Conservation (phyloP, 2,113 vertebrate genomes). For the Neogale vison region DNA sequence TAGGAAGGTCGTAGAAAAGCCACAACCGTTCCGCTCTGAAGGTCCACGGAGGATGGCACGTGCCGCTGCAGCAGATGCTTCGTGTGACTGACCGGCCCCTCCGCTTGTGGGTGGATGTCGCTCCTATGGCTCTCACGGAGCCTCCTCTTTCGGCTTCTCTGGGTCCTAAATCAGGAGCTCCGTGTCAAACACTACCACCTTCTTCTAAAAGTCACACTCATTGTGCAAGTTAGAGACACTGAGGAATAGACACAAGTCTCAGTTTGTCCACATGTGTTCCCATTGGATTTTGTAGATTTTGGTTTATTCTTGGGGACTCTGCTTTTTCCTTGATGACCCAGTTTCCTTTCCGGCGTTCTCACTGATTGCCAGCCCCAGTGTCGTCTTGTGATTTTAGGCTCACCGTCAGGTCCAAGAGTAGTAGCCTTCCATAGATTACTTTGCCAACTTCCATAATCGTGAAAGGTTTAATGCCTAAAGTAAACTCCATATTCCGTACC, state of each 20-base stretch:
- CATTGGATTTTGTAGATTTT: background rate
- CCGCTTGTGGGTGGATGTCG: fast-evolving
- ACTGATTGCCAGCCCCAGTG: background rate
- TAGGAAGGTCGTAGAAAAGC: background rate
- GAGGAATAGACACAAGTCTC: background rate
- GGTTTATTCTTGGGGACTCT: background rate
- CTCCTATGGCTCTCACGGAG: background rate
- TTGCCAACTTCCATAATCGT: background rate
- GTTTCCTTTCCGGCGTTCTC: background rate
- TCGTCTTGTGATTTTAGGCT: background rate
- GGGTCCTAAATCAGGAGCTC: background rate
- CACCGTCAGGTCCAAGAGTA: background rate
- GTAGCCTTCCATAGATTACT: background rate
- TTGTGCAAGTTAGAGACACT: background rate
- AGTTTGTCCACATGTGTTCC: background rate
- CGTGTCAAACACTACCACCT: background rate
- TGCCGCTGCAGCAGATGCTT: fast-evolving
- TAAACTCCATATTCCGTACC: too few species aligned
- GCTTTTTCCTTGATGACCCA: background rate
- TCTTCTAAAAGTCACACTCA: background rate
- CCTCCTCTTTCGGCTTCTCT: background rate
- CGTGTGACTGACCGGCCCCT: background rate
- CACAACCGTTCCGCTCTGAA: background rate
- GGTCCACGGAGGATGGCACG: fast-evolving
- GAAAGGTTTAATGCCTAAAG: background rate